Percentiles rank a stretch among this genome's conserved stretches.
These are phyloP conservation scores for Pelvicachromis taeniatus DNA, from an alignment of 2,113 vertebrate genomes.

Conservation along the genomic window DNA sequence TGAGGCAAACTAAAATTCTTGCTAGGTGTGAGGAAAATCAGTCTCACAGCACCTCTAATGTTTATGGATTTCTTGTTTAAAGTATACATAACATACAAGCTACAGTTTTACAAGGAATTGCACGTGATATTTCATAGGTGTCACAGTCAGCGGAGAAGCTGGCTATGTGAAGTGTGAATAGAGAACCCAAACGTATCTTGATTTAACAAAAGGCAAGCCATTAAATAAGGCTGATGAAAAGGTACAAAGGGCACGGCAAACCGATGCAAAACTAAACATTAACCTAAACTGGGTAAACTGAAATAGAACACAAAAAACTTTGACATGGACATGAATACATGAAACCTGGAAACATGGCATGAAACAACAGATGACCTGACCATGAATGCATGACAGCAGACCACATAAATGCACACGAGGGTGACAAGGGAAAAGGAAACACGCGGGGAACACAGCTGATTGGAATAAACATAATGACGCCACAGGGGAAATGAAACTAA, in stretches of 20 bases:
- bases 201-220: too few species aligned
- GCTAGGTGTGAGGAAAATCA: background rate
- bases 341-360: background rate
- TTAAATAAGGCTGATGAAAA: too few species aligned
- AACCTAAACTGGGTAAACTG: background rate
- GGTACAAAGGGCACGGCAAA: too few species aligned
- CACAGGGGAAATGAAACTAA: background rate
- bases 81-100: too few species aligned
- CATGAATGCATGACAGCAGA: background rate
- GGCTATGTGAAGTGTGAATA: too few species aligned
- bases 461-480: background rate
- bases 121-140: too few species aligned
- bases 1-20: background rate
- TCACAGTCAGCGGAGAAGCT: too few species aligned
- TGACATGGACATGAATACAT: background rate
- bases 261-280: background rate
- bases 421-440: background rate
- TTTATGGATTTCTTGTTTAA: background rate
- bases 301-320: background rate
- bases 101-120: too few species aligned
- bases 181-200: too few species aligned
- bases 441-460: background rate
- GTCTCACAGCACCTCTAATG: background rate
- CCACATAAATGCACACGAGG: background rate
- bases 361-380: accelerated